Conservation (phyloP, 2,113 vertebrate species). For the Epinephelus moara region DNA sequence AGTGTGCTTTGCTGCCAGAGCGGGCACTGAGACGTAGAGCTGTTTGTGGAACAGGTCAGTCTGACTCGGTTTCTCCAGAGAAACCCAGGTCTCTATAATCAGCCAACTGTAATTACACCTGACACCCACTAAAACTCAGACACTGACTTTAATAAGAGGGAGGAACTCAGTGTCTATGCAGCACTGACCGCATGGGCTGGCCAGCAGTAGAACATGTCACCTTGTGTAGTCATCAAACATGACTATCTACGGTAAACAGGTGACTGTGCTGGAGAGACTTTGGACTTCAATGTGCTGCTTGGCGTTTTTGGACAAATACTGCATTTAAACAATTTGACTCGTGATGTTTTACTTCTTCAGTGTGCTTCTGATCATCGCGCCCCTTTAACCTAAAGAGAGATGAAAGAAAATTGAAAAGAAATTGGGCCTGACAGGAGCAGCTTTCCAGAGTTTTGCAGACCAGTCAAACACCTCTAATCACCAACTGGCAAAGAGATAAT, state of each 20-base stretch:
- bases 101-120: constrained; percentile 61
- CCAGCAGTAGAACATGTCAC: constrained; percentile 36
- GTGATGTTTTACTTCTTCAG: neutral
- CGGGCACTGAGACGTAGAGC: neutral
- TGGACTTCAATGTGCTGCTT: neutral
- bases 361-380: neutral
- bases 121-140: constrained; percentile 55
- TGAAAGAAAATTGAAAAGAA: neutral
- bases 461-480: constrained; percentile 35
- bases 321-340: neutral
- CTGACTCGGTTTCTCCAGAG: constrained; percentile 28
- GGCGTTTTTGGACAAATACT: neutral
- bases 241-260: constrained; percentile 46
- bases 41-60: constrained; percentile 26
- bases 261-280: constrained; percentile 5
- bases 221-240: constrained; percentile 48
- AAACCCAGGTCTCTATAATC: constrained; percentile 56
- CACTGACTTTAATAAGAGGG: constrained; percentile 65
- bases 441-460: constrained; percentile 5
- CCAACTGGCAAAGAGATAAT: constrained; percentile 14
- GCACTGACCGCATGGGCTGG: constrained; percentile 57
- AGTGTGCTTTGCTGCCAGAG: neutral
- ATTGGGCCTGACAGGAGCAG: neutral
- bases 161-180: constrained; percentile 46
- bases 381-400: neutral